Evolutionary conservation across 2,888 invertebrate species (phyloP).

Genomic region (Standfussiana lucernea): DNA sequence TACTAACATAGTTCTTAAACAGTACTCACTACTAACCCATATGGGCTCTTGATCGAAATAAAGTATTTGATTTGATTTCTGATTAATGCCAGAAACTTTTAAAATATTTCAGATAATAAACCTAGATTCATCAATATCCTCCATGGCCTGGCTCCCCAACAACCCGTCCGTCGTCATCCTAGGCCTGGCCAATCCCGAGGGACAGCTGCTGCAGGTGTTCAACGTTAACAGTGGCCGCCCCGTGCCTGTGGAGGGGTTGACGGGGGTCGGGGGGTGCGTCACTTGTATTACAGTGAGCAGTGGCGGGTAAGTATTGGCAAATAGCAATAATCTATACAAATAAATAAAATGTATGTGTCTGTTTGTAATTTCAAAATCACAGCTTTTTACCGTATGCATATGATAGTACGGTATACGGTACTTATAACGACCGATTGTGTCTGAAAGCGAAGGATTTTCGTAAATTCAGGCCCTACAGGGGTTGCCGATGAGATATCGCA

Average conservation of each 20-base stretch:
- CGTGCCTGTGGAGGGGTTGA: conserved; percentile 76
- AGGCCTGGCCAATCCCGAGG: conserved; percentile 71
- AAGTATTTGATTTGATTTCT: too few relatives aligned
- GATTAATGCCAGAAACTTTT: not conserved
- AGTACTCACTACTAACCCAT: too few relatives aligned
- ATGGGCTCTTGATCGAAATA: too few relatives aligned
- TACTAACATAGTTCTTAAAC: too few relatives aligned
- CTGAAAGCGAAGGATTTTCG: too few relatives aligned
- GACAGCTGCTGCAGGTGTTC: conserved; percentile 72
- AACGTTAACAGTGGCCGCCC: conserved; percentile 74
- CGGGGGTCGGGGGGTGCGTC: conserved; percentile 59
- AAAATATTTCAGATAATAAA: conserved; percentile 75
- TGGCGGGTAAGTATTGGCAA: conserved; percentile 73
- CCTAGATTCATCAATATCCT: conserved; percentile 77
- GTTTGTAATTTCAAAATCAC: too few relatives aligned
- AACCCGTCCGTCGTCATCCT: conserved; percentile 75
- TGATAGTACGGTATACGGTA: too few relatives aligned
- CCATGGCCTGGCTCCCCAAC: conserved; percentile 80
- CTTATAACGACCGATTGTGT: too few relatives aligned
- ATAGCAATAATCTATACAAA: not conserved
- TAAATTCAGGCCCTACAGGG: too few relatives aligned
- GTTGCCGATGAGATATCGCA: too few relatives aligned
- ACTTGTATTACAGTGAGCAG: conserved; percentile 76
- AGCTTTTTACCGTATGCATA: too few relatives aligned
- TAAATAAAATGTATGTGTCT: too few relatives aligned